Evolutionary conservation across 2,888 invertebrate genomes (phyloP), one percentile per base, ranked within the genome.

Genomic region (Camponotus fellah): DNA sequence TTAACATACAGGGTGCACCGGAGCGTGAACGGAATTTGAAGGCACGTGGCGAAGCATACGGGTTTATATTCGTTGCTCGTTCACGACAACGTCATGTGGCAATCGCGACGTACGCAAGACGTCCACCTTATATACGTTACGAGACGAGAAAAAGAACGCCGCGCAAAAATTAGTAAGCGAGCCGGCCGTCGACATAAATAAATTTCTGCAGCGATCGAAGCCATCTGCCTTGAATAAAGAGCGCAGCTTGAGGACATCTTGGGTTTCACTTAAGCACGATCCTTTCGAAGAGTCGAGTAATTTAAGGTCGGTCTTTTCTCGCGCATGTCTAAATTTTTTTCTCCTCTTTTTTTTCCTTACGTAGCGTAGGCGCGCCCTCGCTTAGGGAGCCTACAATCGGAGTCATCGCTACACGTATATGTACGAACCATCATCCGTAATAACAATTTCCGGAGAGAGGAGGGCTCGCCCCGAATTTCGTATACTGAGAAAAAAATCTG

Each of bases 1-100:
- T 77, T 77, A 77, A 32, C 40, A 43, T 77, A 40, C 69, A n/a
- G 56, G 56, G n/a, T 32, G 68, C 69, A 58, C 12, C 69, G 69
- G n/a, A 32, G 77, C 72, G 79, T 43, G 40, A 72, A 43, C 46
- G 74, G 77, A 75, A 68, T 80, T 82, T 62, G 49, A 83, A 83
- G 90, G 88, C 90, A 90, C 90, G 90, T 90, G 90, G 88, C 90
- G 14, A 72, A 46, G 34, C 72, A 60, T 74, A 60, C 34, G 82
- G 49, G n/a, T 8, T 72, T 56, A 77, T 56, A 77, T 69, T 56
- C 69, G 32, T 66, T 46, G 43, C 40, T 34, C 58, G 68, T 62
- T 32, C 14, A 21, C 53, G 60, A 81, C 68, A 32, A 56, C 83
- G 88, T 71, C 90, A 88, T 88, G 40, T 90, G 90, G 90, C 72